Evolutionary conservation across 2,888 invertebrate species (phyloP).

Genomic region (Cotesia congregata): DNA sequence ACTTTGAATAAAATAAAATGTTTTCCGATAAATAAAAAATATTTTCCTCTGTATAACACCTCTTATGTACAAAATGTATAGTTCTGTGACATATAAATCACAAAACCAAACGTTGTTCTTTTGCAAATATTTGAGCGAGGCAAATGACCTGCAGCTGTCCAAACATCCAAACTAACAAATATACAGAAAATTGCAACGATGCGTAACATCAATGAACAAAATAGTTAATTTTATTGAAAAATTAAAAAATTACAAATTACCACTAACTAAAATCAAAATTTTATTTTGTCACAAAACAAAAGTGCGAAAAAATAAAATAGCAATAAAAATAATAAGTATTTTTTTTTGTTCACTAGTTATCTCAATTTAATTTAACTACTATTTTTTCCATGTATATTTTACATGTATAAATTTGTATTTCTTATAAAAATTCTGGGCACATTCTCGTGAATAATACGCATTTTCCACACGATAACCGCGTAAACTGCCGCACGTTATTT

Average conservation of each 20-base stretch:
- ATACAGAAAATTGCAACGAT: background rate
- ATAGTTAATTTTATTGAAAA: background rate
- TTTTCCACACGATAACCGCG: slow-evolving; percentile 13
- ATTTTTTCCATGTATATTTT: background rate
- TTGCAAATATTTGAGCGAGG: slow-evolving; percentile 17
- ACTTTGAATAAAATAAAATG: background rate
- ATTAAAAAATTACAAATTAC: background rate
- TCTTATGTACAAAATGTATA: background rate
- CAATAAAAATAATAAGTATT: too few relatives aligned
- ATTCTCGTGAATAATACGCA: slow-evolving; percentile 20
- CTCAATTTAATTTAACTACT: background rate
- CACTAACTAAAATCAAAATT: background rate
- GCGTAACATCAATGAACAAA: background rate
- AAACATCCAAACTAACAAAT: slow-evolving; percentile 5
- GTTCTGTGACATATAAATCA: background rate
- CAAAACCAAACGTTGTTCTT: slow-evolving; percentile 9
- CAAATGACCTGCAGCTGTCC: slow-evolving; percentile 19
- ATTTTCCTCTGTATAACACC: background rate
- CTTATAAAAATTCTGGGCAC: slow-evolving; percentile 11
- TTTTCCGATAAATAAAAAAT: background rate
- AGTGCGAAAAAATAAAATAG: background rate
- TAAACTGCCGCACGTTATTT: slow-evolving; percentile 26
- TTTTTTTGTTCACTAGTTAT: background rate
- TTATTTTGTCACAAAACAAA: background rate
- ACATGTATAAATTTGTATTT: slow-evolving; percentile 7